These are phyloP conservation scores for Drosophila parthenogenetica DNA, from an alignment of 2,888 invertebrate genomes.

Conservation along the genomic window DNA sequence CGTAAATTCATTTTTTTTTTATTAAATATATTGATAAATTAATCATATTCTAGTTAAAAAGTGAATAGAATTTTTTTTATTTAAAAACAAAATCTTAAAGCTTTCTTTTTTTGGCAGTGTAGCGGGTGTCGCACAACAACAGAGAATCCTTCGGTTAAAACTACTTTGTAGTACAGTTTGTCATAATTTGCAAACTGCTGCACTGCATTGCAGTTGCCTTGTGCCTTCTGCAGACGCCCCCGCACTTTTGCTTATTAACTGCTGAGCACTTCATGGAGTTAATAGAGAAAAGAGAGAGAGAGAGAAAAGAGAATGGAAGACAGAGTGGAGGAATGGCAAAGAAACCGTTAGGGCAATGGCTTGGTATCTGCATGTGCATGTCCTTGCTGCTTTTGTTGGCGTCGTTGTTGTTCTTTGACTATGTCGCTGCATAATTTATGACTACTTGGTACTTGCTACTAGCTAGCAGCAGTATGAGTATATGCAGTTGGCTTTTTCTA, in stretches of 20 bases:
- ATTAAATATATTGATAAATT: too few relatives aligned
- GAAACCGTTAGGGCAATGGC: conserved; percentile 41
- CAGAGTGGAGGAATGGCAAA: background rate
- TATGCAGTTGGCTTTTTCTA: conserved; percentile 62
- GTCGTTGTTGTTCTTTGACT: conserved; percentile 70
- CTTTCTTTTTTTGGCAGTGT: background rate
- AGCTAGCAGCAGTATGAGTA: conserved; percentile 31
- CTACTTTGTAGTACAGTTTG: conserved; percentile 57
- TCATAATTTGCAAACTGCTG: conserved; percentile 77
- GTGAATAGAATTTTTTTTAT: too few relatives aligned
- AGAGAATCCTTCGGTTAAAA: background rate
- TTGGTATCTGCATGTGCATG: conserved; percentile 58
- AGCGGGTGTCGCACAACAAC: background rate
- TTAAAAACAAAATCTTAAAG: too few relatives aligned
- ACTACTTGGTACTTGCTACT: conserved; percentile 60
- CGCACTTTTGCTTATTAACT: conserved; percentile 73
- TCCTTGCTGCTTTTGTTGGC: conserved; percentile 45
- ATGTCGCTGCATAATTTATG: conserved; percentile 79
- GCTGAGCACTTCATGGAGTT: conserved; percentile 58
- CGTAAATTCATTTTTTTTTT: too few relatives aligned
- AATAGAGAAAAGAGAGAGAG: conserved; percentile 38
- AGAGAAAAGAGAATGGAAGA: background rate
- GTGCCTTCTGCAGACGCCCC: conserved; percentile 11
- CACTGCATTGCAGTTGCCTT: conserved; percentile 38
- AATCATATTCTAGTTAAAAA: too few relatives aligned